Conservation (phyloP, 1,140 invertebrate species). For the Zelostemma sp. region DNA sequence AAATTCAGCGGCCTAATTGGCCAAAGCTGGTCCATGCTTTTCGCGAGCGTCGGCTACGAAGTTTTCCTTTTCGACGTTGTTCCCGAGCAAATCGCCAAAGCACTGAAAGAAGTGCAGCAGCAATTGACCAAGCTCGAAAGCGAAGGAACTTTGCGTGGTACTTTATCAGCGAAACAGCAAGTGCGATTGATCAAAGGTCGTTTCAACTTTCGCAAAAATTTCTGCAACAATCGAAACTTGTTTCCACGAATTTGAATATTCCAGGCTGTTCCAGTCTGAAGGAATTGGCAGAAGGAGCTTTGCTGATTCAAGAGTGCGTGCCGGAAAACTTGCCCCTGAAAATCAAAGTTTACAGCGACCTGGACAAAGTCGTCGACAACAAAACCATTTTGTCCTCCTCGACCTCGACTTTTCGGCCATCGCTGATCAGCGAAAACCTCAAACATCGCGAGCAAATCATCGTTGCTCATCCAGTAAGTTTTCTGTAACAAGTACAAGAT, state of each 20-base stretch:
- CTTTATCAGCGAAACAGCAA: slow-evolving; percentile 80
- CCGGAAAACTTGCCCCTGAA: slow-evolving; percentile 92
- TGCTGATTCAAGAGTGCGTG: slow-evolving; percentile 91
- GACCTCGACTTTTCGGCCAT: slow-evolving; percentile 91
- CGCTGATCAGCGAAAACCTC: slow-evolving; percentile 84
- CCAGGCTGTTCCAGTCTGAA: slow-evolving; percentile 77
- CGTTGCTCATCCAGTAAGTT: slow-evolving; percentile 88
- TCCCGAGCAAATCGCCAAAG: slow-evolving; percentile 79
- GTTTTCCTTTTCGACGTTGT: slow-evolving; percentile 89
- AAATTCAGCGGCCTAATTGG: slow-evolving; percentile 89
- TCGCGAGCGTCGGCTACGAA: slow-evolving; percentile 90
- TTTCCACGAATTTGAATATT: neutral
- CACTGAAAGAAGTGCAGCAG: slow-evolving; percentile 79
- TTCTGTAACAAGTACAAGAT: slow-evolving; percentile 16
- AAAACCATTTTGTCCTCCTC: slow-evolving; percentile 89
- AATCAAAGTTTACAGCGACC: slow-evolving; percentile 80
- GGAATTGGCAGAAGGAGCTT: slow-evolving; percentile 78
- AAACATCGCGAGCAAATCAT: slow-evolving; percentile 82
- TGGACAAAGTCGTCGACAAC: slow-evolving; percentile 82
- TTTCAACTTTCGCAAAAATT: slow-evolving; percentile 3
- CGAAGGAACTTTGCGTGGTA: slow-evolving; percentile 81
- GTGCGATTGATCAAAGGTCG: slow-evolving; percentile 85
- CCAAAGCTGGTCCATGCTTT: slow-evolving; percentile 95
- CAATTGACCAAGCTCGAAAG: slow-evolving; percentile 81
- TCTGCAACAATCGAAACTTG: neutral